A percentile compares a stretch with the other conserved stretches of the same genome.
phyloP scores from a whole-genome alignment of 30 jellyfish, hydroid and myxozoan genomes.

The Hydra vulgaris region DNA sequence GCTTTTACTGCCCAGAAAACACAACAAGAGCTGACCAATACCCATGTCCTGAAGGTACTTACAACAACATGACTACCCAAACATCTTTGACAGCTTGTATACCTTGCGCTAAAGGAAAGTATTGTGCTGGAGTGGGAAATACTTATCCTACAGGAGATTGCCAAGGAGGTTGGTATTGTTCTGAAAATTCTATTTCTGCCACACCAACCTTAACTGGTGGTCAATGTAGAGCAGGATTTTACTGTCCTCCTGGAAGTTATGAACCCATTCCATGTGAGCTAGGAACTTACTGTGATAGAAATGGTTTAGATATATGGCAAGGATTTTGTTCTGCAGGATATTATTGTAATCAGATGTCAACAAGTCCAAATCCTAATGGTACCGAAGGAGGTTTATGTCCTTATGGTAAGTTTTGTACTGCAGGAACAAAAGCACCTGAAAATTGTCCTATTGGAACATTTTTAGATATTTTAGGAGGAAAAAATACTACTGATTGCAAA shows the following conservation, averaged over 20 bases:
- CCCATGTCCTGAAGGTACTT: slow-evolving; percentile 91
- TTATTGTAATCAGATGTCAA: slow-evolving; percentile 54
- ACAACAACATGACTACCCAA: slow-evolving; percentile 63
- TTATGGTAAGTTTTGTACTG: slow-evolving; percentile 77
- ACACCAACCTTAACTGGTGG: slow-evolving; percentile 87
- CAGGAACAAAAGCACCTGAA: slow-evolving; percentile 54
- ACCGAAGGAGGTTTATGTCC: slow-evolving; percentile 63
- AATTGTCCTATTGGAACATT: slow-evolving; percentile 76
- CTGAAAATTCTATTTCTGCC: slow-evolving; percentile 60
- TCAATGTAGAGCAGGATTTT: slow-evolving; percentile 62
- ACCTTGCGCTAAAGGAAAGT: slow-evolving; percentile 73
- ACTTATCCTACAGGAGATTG: slow-evolving; percentile 81
- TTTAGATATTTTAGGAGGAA: slow-evolving; percentile 59
- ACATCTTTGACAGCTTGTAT: slow-evolving; percentile 42
- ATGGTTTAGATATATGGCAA: slow-evolving; percentile 58
- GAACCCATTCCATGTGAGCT: slow-evolving; percentile 66
- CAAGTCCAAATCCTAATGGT: slow-evolving; percentile 34
- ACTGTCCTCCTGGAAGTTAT: slow-evolving; percentile 81
- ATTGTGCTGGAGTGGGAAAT: slow-evolving; percentile 75
- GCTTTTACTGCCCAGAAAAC: slow-evolving; percentile 62
- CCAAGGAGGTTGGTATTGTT: slow-evolving; percentile 93
- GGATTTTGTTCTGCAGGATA: slow-evolving; percentile 97
- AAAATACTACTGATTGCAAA: slow-evolving; percentile 42
- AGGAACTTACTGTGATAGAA: slow-evolving; percentile 67
- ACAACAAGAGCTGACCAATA: slow-evolving; percentile 65